Conservation (phyloP, 2,113 vertebrate species). For the Apodemus sylvaticus region DNA sequence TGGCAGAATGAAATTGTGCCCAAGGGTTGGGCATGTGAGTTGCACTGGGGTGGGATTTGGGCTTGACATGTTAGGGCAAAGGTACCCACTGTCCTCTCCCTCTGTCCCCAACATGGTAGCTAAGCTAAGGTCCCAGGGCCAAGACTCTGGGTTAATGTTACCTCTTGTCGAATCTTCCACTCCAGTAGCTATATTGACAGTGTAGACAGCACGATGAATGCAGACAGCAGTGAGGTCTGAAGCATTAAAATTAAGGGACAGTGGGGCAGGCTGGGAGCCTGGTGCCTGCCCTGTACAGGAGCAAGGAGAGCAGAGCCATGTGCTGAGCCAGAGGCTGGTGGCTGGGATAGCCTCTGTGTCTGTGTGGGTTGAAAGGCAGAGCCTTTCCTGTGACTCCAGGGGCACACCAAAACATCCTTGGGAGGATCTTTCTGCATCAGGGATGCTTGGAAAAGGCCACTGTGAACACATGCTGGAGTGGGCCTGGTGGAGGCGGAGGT, state of each 20-base stretch:
- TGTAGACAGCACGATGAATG: slow-evolving; percentile 80
- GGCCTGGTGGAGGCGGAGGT: accelerated
- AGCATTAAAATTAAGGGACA: slow-evolving; percentile 33
- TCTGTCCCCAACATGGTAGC: neutral
- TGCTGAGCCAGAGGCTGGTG: neutral
- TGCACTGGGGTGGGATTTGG: slow-evolving; percentile 71
- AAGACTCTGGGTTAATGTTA: slow-evolving; percentile 82
- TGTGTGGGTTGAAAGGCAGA: neutral
- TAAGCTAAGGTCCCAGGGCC: slow-evolving; percentile 28
- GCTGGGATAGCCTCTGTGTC: too few species aligned
- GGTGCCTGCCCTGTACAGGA: neutral
- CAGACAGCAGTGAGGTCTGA: slow-evolving; percentile 71
- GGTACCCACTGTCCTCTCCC: slow-evolving; percentile 70
- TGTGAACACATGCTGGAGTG: neutral
- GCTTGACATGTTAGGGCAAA: slow-evolving; percentile 73
- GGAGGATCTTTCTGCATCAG: neutral
- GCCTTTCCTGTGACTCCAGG: accelerated
- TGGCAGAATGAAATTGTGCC: slow-evolving; percentile 81
- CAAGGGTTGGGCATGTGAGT: slow-evolving; percentile 72
- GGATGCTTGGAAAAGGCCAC: neutral
- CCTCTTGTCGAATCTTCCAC: slow-evolving; percentile 82
- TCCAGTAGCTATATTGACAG: slow-evolving; percentile 87
- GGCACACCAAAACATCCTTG: too few species aligned
- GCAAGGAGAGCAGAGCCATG: neutral
- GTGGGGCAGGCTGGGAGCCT: neutral